phyloP scores from a whole-genome alignment of 2,797 vertebrate genomes.

The Melanotaenia maccullochi region DNA sequence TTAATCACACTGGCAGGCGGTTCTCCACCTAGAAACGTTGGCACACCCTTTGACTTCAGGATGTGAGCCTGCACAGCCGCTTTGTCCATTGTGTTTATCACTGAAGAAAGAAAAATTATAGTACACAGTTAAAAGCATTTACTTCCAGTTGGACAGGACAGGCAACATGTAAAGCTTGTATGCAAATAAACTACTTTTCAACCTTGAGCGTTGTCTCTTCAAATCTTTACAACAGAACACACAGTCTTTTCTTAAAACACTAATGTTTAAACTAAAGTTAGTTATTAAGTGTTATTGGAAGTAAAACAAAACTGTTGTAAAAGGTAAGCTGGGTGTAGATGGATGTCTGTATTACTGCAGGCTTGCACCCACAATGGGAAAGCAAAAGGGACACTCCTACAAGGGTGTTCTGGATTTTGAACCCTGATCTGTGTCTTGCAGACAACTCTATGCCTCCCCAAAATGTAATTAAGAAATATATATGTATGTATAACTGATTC shows the following conservation, averaged over 20 bases:
- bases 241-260: neutral
- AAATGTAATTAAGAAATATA: too few relatives aligned
- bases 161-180: neutral
- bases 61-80: slow-evolving; percentile 36
- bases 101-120: slow-evolving; percentile 21
- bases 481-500: too few relatives aligned
- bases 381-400: too few relatives aligned
- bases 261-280: slow-evolving; percentile 10
- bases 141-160: neutral
- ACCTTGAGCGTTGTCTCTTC: neutral
- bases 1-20: slow-evolving; percentile 57
- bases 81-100: slow-evolving; percentile 64
- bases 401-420: fast-evolving
- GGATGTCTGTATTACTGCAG: too few relatives aligned
- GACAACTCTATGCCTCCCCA: neutral
- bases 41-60: slow-evolving; percentile 35
- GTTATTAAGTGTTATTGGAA: slow-evolving; percentile 8
- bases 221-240: neutral
- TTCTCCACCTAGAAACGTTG: slow-evolving; percentile 71
- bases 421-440: slow-evolving; percentile 31
- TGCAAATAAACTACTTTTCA: neutral
- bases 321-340: neutral
- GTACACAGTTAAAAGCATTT: neutral
- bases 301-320: neutral
- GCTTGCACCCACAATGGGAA: neutral